A percentile compares a stretch with the other conserved stretches of the same genome.
Evolutionary conservation across 2,113 vertebrate species (phyloP).

Genomic region (Phylloscopus whistleri): DNA sequence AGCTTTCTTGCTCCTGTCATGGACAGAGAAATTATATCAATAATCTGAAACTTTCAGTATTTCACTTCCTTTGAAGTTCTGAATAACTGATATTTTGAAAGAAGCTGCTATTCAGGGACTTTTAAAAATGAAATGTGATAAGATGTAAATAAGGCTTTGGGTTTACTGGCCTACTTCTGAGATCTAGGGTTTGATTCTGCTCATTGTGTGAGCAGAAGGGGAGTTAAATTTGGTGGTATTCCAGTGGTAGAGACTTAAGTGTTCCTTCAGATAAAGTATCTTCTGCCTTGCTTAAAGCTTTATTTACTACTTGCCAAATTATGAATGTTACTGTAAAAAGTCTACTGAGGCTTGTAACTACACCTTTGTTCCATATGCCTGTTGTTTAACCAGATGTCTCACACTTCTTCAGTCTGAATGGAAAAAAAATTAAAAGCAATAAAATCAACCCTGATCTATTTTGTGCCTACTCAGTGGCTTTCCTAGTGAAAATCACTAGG

Average conservation of each 20-base stretch:
- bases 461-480: constrained; percentile 36
- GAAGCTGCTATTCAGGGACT: not conserved
- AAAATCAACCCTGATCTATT: constrained; percentile 45
- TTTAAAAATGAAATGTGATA: not conserved
- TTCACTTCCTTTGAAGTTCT: constrained; percentile 3
- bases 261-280: not conserved
- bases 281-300: not conserved
- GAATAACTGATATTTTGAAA: not conserved
- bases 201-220: not conserved
- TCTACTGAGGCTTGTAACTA: not conserved
- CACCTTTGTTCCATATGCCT: not conserved
- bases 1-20: constrained; percentile 1
- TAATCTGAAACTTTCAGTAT: constrained; percentile 5
- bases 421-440: constrained; percentile 61
- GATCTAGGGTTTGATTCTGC: not conserved
- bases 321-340: not conserved
- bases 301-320: not conserved
- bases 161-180: not conserved
- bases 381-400: not conserved
- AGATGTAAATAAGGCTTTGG: not conserved
- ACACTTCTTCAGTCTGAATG: not conserved
- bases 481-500: not conserved
- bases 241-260: not conserved
- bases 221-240: not conserved
- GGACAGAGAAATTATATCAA: not conserved